Conservation (phyloP, 2,113 vertebrate genomes). For the Hirundichthys speculiger region DNA sequence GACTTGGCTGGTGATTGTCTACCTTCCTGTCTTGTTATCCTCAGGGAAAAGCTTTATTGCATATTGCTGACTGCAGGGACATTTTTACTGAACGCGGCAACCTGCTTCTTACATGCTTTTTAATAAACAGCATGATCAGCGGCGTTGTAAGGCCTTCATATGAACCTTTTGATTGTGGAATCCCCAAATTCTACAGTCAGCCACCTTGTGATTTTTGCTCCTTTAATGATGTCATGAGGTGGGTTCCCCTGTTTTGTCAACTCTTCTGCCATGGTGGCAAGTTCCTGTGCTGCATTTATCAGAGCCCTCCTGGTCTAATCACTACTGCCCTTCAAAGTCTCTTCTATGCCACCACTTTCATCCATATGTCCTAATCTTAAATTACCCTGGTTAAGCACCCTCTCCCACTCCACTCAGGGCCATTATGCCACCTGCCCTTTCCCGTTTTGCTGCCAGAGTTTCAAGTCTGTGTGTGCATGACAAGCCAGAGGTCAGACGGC, state of each 20-base stretch:
- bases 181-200: constrained; percentile 44
- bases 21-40: constrained; percentile 43
- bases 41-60: constrained; percentile 44
- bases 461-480: constrained; percentile 45
- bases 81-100: constrained; percentile 60
- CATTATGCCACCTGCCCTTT: constrained; percentile 58
- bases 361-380: constrained; percentile 74
- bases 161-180: constrained; percentile 41
- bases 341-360: constrained; percentile 74
- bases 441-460: constrained; percentile 50
- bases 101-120: constrained; percentile 50
- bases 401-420: constrained; percentile 62
- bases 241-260: constrained; percentile 3
- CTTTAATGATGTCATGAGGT: constrained; percentile 51
- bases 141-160: constrained; percentile 33
- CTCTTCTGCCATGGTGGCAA: constrained; percentile 53
- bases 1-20: constrained; percentile 44
- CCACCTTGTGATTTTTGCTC: constrained; percentile 36
- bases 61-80: constrained; percentile 61
- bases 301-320: constrained; percentile 79
- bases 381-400: constrained; percentile 77
- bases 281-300: constrained; percentile 70
- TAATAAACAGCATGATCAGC: constrained; percentile 59
- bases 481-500: constrained; percentile 57
- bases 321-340: constrained; percentile 71